These are phyloP conservation scores for Triplophysa siluroides DNA, from an alignment of 2,113 vertebrate species.

Conservation along the genomic window DNA sequence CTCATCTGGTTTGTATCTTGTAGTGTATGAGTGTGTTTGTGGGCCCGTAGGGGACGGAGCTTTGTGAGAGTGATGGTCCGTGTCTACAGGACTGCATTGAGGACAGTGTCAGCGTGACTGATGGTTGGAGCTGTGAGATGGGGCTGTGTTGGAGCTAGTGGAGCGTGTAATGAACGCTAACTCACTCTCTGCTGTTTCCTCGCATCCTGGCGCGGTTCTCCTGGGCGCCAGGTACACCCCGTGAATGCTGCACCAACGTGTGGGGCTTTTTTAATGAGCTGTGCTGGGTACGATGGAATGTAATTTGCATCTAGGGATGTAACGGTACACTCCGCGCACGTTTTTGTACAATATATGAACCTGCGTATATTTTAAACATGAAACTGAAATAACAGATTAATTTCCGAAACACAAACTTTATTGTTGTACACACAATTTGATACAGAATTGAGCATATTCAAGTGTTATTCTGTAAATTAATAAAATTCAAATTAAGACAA, in stretches of 20 bases:
- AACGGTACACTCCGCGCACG: too few species aligned
- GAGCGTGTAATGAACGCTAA: constrained; percentile 76
- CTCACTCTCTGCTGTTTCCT: constrained; percentile 28
- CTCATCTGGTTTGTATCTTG: constrained; percentile 17
- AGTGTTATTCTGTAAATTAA: too few species aligned
- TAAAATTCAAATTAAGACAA: too few species aligned
- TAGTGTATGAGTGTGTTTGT: constrained; percentile 40
- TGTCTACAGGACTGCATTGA: constrained; percentile 45
- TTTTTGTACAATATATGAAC: too few species aligned
- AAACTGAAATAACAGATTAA: too few species aligned
- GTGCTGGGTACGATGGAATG: background rate
- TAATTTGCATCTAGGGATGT: too few species aligned
- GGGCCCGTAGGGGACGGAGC: constrained; percentile 8
- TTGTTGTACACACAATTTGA: too few species aligned
- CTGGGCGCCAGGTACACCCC: constrained; percentile 27
- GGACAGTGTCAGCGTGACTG: constrained; percentile 35
- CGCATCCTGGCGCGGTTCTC: constrained; percentile 37
- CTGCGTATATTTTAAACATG: too few species aligned
- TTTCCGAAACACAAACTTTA: too few species aligned
- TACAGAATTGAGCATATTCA: too few species aligned
- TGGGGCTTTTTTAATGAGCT: constrained; percentile 46
- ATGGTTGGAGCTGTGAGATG: constrained; percentile 42
- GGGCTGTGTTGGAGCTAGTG: constrained; percentile 60
- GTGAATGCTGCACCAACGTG: constrained; percentile 46
- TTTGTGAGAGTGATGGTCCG: constrained; percentile 50